phyloP scores from a whole-genome alignment of 2,797 vertebrate species.

The Malacoctenus gilli region DNA sequence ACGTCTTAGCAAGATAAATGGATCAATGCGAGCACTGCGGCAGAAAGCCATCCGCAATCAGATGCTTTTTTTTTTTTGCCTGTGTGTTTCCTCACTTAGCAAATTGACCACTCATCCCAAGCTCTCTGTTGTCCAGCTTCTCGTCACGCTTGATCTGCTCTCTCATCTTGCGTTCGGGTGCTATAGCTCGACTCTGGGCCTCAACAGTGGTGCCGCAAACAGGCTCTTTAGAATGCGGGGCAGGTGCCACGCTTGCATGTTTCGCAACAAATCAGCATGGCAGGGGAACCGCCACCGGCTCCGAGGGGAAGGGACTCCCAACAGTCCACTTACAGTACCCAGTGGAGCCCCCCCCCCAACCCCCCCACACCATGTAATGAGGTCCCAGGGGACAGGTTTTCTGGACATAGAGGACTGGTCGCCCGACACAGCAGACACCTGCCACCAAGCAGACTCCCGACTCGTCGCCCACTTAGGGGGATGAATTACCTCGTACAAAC shows the following conservation, averaged over 20 bases:
- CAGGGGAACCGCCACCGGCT: constrained; percentile 35
- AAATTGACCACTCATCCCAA: constrained; percentile 58
- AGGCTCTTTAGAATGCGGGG: constrained; percentile 73
- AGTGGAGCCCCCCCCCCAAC: too few relatives aligned
- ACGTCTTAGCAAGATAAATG: constrained; percentile 18
- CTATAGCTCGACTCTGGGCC: constrained; percentile 55
- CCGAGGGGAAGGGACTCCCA: constrained; percentile 36
- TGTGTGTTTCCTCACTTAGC: constrained; percentile 43
- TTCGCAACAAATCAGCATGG: constrained; percentile 57
- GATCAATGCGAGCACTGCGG: constrained; percentile 11
- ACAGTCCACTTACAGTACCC: constrained; percentile 64
- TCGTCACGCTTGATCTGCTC: constrained; percentile 72
- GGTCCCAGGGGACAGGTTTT: constrained; percentile 61
- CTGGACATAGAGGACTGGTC: constrained; percentile 33
- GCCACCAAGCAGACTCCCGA: constrained; percentile 25
- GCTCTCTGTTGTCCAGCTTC: constrained; percentile 60
- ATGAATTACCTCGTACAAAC: constrained; percentile 34
- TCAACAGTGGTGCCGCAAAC: constrained; percentile 64
- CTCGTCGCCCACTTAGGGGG: constrained; percentile 34
- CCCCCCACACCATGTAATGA: constrained; percentile 70
- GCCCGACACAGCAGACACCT: constrained; percentile 33
- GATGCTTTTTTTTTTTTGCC: too few relatives aligned
- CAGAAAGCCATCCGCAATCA: constrained; percentile 28
- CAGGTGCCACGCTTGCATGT: constrained; percentile 48
- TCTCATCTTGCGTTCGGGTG: constrained; percentile 71